Percentiles rank a stretch among this genome's conserved stretches.
phyloP scores from a whole-genome alignment of 2,113 vertebrate genomes.

The Arizona elegans region DNA sequence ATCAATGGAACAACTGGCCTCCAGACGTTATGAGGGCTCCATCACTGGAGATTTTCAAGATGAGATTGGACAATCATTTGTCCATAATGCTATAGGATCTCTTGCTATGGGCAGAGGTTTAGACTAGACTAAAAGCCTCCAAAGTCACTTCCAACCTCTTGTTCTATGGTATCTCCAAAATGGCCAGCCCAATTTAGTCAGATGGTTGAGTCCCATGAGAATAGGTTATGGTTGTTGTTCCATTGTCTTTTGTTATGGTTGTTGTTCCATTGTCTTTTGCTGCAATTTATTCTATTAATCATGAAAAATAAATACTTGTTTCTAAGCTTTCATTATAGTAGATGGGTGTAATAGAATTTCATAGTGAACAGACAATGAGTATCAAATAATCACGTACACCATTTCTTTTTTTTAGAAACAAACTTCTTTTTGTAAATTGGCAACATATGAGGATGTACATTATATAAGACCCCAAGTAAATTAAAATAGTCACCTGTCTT shows the following conservation, averaged over 20 bases:
- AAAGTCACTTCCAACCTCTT: background rate
- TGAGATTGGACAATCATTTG: background rate
- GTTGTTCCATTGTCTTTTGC: background rate
- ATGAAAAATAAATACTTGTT: background rate
- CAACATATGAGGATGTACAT: background rate
- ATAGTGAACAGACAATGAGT: background rate
- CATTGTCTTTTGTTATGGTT: background rate
- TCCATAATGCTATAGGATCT: background rate
- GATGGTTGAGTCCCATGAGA: background rate
- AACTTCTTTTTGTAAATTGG: background rate
- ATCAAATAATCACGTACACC: background rate
- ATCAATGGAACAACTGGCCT: background rate
- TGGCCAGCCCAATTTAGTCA: background rate
- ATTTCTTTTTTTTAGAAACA: background rate
- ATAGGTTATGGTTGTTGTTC: background rate
- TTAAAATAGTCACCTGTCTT: slow-evolving; percentile 7
- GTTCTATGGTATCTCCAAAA: background rate
- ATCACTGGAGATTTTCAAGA: background rate
- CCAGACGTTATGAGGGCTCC: background rate
- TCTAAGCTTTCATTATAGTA: background rate
- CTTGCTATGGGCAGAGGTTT: background rate
- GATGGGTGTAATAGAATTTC: background rate
- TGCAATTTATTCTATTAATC: background rate
- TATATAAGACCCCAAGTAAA: background rate
- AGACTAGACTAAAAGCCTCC: background rate